phyloP scores from a whole-genome alignment of 2,888 invertebrate species.

The Fragum whitleyi region DNA sequence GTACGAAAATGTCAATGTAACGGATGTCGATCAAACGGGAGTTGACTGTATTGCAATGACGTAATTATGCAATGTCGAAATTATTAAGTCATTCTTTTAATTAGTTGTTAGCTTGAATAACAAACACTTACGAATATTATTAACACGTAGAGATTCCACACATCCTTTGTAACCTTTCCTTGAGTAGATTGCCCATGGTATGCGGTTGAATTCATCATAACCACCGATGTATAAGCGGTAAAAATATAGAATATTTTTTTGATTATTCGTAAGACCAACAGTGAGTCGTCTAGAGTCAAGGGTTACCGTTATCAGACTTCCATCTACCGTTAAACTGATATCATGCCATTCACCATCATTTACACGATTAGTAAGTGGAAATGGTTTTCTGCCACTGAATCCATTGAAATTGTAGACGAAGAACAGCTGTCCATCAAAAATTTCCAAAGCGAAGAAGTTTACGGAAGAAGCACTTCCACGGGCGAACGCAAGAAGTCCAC shows the following conservation, averaged over 20 bases:
- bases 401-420: constrained; percentile 79
- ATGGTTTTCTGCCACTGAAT: constrained; percentile 67
- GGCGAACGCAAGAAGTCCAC: constrained; percentile 78
- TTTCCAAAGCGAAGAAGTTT: constrained; percentile 80
- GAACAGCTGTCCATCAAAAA: constrained; percentile 82
- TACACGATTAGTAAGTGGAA: constrained; percentile 70
- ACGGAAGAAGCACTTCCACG: constrained; percentile 48
- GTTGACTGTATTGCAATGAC: no score
- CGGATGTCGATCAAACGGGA: no score
- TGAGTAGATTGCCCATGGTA: constrained; percentile 83
- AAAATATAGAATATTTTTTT: constrained; percentile 43
- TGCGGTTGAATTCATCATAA: constrained; percentile 50
- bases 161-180: constrained; percentile 81
- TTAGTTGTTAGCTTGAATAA: no score
- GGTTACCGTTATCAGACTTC: constrained; percentile 60
- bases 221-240: constrained; percentile 74
- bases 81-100: no score
- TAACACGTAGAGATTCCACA: constrained; percentile 78
- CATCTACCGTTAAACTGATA: constrained; percentile 30
- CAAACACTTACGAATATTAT: constrained; percentile 45
- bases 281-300: constrained; percentile 68
- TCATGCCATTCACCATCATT: constrained; percentile 80
- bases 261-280: constrained; percentile 19
- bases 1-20: no score
- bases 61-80: no score